Base-by-base conservation (phyloP, 2,797 vertebrate genomes). In the Paedocypris micromegethes region DNA sequence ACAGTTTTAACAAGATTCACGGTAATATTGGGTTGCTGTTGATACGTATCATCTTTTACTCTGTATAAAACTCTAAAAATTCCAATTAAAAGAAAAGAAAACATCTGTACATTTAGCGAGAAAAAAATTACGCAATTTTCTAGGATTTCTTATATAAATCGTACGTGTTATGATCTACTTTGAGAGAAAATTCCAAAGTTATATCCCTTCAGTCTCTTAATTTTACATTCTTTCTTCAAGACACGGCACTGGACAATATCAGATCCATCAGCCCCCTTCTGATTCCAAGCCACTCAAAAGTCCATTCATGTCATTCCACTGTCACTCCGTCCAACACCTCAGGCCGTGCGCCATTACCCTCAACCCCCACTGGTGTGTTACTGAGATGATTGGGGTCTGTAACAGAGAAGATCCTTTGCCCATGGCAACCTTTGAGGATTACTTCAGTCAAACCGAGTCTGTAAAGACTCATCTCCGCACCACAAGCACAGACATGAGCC, bases 221-320 rank as follows among this genome's bases (percentile, higher is more conserved):
- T 23, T 78, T 79, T 82, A 65, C 81, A 83, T 80, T 83, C 78
- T 75, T 63, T 58, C 64, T 74, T 49, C 63, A 80, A 75, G 76
- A 65, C 37, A 56, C 75, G 66, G 73, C 75, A 67, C 4, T 68
- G 37, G 42, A 52, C 57, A 66, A 6, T 58, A 58, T 58, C 55
- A 50, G 8, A 80, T 68, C 72, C 78, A 78, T 83, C 70, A 84
- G 47, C 58, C 62, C 47, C 56, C 60, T 7, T 0, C 43, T 2
- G 54, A 47, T 74, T 77, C 6, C 48, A 3, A 75, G 74, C 39
- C 44, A 58, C 45, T 70, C 40, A 60, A 53, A 54, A 64, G 23
- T 60, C 52, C 56, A 51, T 53, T 23, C 42, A 45, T 55, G 50
- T 44, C 50, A 40, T 52, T 58, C 43, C 5, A 58, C 44, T 53